These are phyloP conservation scores for Peromyscus eremicus DNA, from an alignment of 2,797 vertebrate genomes.

Conservation along the genomic window DNA sequence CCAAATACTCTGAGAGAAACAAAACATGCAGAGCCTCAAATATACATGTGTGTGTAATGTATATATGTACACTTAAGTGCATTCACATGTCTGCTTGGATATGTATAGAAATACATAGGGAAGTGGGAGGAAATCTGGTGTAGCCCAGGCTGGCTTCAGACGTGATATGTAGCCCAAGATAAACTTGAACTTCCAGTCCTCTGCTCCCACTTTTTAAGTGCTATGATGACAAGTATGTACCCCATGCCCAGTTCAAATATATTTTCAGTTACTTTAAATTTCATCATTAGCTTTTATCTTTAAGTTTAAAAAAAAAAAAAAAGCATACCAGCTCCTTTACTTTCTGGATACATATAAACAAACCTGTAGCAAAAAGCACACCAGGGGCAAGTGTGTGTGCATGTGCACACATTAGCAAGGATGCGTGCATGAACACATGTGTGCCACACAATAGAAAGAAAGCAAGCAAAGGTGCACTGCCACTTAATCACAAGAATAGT, in stretches of 20 bases:
- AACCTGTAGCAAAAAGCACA: neutral
- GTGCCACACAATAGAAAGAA: conserved; percentile 44
- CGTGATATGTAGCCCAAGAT: neutral
- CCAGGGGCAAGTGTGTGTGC: neutral
- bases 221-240: neutral
- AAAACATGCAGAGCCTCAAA: neutral
- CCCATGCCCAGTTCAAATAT: neutral
- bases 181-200: neutral
- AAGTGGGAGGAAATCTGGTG: neutral
- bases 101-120: neutral
- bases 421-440: neutral
- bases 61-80: too few species aligned
- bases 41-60: neutral
- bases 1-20: neutral
- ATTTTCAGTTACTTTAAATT: neutral
- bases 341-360: neutral
- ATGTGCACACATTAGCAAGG: neutral
- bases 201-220: neutral
- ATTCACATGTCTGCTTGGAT: neutral
- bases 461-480: conserved; percentile 13
- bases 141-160: neutral
- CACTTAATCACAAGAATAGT: neutral
- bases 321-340: neutral
- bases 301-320: neutral
- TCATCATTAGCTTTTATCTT: neutral